phyloP scores from a whole-genome alignment of 2,888 invertebrate species.

The Dyspetes luteomarginatus region DNA sequence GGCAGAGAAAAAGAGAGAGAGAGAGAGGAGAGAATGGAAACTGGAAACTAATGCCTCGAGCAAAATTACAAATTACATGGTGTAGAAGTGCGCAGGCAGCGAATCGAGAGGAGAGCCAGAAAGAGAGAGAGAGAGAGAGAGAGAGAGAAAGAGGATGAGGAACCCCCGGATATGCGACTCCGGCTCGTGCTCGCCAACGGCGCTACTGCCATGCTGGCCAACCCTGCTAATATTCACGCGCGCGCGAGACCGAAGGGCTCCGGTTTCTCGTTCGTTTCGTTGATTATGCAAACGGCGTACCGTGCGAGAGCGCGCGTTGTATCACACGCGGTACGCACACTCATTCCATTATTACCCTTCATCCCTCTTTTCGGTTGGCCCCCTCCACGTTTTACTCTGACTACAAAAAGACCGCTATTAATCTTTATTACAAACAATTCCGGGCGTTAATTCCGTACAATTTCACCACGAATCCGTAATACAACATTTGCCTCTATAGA shows the following conservation, averaged over 20 bases:
- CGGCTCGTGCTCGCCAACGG: conserved; percentile 26
- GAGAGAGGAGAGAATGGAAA: conserved; percentile 75
- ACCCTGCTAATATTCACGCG: conserved; percentile 37
- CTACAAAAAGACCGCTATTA: conserved; percentile 76
- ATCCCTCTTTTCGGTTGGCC: not conserved
- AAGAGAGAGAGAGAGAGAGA: conserved; percentile 45
- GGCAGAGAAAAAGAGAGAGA: too few relatives aligned
- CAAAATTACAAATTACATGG: conserved; percentile 78
- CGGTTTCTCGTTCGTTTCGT: conserved; percentile 75
- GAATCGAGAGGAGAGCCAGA: conserved; percentile 49
- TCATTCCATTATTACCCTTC: conserved; percentile 37
- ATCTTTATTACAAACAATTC: conserved; percentile 78
- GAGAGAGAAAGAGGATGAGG: conserved; percentile 35
- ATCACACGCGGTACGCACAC: conserved; percentile 64
- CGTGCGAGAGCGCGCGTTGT: conserved; percentile 47
- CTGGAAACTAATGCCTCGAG: conserved; percentile 77
- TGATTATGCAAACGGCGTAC: conserved; percentile 79
- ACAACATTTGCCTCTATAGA: too few relatives aligned
- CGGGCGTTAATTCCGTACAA: conserved; percentile 74
- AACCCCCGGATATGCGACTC: conserved; percentile 55
- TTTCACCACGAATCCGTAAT: conserved; percentile 64
- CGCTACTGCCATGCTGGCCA: conserved; percentile 6
- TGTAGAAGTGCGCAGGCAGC: conserved; percentile 67
- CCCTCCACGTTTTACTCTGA: conserved; percentile 63
- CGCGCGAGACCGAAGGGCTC: conserved; percentile 67